Conservation (phyloP, 2,797 vertebrate species). For the Dermochelys coriacea region DNA sequence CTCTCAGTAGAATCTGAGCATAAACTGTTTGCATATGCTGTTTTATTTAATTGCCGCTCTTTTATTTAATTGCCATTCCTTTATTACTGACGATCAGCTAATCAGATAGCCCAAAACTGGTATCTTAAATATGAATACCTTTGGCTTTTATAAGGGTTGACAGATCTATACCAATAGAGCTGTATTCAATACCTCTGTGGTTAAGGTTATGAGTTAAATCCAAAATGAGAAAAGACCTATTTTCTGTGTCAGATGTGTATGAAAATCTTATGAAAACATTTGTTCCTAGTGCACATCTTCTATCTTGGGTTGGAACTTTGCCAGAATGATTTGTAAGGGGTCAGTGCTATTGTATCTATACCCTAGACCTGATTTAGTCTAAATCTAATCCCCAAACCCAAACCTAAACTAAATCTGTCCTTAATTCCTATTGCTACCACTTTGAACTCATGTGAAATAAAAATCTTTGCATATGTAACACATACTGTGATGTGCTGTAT, state of each 20-base stretch:
- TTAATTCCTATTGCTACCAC: not conserved
- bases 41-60: not conserved
- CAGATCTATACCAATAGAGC: not conserved
- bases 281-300: not conserved
- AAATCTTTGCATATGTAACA: not conserved
- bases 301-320: not conserved
- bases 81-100: not conserved
- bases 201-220: not conserved
- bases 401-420: not conserved
- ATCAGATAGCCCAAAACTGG: not conserved
- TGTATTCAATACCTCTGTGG: accelerated
- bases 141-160: not conserved
- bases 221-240: not conserved
- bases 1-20: too few species aligned
- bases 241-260: not conserved
- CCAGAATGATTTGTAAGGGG: not conserved
- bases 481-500: not conserved
- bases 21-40: not conserved
- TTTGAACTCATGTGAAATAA: not conserved
- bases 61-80: not conserved
- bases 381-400: accelerated
- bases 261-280: accelerated
- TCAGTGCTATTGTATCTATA: not conserved
- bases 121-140: not conserved
- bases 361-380: not conserved